phyloP scores from a whole-genome alignment of 1,140 invertebrate genomes.

The Aricia agestis region DNA sequence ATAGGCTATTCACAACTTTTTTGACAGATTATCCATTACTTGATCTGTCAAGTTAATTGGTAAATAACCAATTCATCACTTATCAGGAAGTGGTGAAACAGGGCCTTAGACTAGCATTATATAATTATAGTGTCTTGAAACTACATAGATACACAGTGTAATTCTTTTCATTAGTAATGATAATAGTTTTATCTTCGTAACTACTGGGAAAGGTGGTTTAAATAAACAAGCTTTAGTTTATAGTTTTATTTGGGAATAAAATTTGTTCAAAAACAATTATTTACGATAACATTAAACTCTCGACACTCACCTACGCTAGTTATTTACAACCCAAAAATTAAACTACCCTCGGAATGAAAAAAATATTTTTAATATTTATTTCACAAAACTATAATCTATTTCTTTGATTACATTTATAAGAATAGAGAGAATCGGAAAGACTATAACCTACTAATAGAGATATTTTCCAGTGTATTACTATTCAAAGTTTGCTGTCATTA shows the following conservation, averaged over 20 bases:
- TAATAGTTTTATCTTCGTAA: too few species aligned
- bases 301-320: conserved; percentile 36
- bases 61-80: too few species aligned
- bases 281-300: conserved; percentile 49
- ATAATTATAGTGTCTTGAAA: too few species aligned
- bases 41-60: too few species aligned
- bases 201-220: background rate
- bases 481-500: background rate
- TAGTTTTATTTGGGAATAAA: conserved; percentile 67
- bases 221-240: conserved; percentile 17
- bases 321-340: conserved; percentile 49
- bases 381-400: conserved; percentile 46
- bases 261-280: conserved; percentile 55
- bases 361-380: conserved; percentile 49
- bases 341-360: conserved; percentile 53
- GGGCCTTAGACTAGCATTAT: too few species aligned
- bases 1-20: too few species aligned
- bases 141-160: too few species aligned
- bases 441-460: conserved; percentile 26
- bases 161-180: too few species aligned
- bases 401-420: conserved; percentile 46
- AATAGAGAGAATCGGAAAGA: conserved; percentile 52
- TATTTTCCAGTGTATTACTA: background rate
- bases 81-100: too few species aligned
- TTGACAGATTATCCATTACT: too few species aligned